Conservation (phyloP, 53 echinoderm and acorn worm species). For the Hippasteria phrygiana region DNA sequence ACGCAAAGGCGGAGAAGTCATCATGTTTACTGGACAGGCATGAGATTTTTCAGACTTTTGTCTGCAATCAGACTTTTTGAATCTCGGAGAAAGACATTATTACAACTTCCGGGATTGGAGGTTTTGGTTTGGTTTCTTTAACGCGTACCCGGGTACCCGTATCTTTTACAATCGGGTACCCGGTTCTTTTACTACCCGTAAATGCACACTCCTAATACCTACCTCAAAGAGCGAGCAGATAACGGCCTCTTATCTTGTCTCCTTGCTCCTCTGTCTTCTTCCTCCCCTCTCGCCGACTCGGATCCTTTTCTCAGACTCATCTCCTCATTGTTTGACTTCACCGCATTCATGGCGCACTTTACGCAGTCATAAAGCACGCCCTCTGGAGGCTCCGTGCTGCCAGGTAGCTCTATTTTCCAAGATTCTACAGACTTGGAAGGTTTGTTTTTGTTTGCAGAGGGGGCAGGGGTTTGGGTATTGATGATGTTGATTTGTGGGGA, state of each 20-base stretch:
- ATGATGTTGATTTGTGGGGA: constrained; percentile 34
- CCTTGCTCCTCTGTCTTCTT: not conserved
- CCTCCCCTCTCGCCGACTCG: not conserved
- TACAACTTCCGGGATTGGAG: no score
- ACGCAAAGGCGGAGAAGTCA: no score
- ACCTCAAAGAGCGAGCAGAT: constrained; percentile 52
- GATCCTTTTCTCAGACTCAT: constrained; percentile 31
- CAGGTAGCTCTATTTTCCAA: not conserved
- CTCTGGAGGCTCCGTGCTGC: constrained; percentile 27
- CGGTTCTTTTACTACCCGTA: not conserved
- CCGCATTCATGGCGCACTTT: constrained; percentile 84
- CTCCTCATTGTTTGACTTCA: constrained; percentile 71
- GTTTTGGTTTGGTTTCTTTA: no score
- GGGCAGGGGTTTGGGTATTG: not conserved
- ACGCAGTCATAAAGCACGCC: constrained; percentile 84
- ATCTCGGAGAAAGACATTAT: no score
- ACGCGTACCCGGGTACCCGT: no score
- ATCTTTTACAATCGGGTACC: no score
- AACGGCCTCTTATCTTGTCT: constrained; percentile 5
- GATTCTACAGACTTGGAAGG: constrained; percentile 9
- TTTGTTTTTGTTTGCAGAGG: constrained; percentile 22
- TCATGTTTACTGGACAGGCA: no score
- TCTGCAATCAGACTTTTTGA: no score
- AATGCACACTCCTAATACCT: not conserved
- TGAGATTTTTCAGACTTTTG: no score